Conservation (phyloP, 2,888 invertebrate species). For the Lasioglossum malachurum region DNA sequence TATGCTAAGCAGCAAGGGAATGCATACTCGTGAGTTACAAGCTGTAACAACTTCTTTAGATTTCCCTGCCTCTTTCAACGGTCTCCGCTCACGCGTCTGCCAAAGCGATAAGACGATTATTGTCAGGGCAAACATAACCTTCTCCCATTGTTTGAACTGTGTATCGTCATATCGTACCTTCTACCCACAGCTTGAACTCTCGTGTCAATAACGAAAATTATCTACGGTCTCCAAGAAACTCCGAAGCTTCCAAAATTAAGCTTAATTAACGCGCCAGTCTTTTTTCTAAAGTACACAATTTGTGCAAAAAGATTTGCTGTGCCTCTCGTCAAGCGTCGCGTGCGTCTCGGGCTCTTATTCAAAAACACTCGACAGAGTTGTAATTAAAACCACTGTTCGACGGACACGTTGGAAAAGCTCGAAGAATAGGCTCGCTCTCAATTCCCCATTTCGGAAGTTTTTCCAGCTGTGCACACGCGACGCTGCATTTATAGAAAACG, state of each 20-base stretch:
- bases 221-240: background rate
- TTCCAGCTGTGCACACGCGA: slow-evolving; percentile 60
- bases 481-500: slow-evolving; percentile 57
- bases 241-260: too few species aligned
- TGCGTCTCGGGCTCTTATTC: too few species aligned
- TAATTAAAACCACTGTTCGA: background rate
- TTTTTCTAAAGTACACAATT: too few species aligned
- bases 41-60: background rate
- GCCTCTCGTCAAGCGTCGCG: too few species aligned
- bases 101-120: background rate
- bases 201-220: background rate
- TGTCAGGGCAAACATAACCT: background rate
- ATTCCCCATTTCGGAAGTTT: slow-evolving; percentile 37
- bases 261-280: too few species aligned
- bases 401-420: background rate
- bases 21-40: background rate
- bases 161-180: background rate
- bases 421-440: background rate
- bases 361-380: background rate
- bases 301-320: background rate
- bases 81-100: background rate
- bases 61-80: background rate
- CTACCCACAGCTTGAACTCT: background rate
- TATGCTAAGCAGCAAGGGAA: background rate
- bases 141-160: background rate